A percentile compares a stretch with the other conserved stretches of the same genome.
Conservation (phyloP, 2,113 vertebrate species). For the Cryptomyrus ogoouensis region DNA sequence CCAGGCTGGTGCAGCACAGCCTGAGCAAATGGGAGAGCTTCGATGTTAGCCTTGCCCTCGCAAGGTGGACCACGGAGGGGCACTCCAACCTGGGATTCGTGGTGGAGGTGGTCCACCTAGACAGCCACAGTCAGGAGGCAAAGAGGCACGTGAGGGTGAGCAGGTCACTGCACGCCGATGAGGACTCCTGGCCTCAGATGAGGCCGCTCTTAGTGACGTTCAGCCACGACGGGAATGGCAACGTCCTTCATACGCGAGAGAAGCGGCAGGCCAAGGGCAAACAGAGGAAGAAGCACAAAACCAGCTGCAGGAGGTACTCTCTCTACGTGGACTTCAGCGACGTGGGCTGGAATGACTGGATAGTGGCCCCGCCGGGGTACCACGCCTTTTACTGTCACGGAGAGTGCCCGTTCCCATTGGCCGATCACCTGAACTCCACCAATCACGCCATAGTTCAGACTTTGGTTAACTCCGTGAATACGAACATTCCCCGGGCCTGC, state of each 20-base stretch:
- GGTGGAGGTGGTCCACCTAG: conserved; percentile 87
- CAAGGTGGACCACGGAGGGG: conserved; percentile 82
- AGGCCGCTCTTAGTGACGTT: conserved; percentile 92
- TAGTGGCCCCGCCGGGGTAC: conserved; percentile 94
- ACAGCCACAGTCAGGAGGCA: conserved; percentile 57
- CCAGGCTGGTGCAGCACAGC: conserved; percentile 85
- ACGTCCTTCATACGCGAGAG: conserved; percentile 81
- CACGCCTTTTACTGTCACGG: conserved; percentile 97
- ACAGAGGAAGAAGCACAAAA: conserved; percentile 82
- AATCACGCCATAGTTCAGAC: conserved; percentile 99
- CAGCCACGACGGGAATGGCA: conserved; percentile 87
- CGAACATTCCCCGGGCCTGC: conserved; percentile 95
- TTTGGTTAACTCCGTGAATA: conserved; percentile 96
- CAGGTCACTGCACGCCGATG: conserved; percentile 84
- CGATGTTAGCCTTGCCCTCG: conserved; percentile 87
- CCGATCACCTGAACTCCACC: conserved; percentile 97
- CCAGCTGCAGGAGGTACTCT: conserved; percentile 87
- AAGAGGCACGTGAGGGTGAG: conserved; percentile 88
- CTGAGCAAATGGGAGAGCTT: conserved; percentile 93
- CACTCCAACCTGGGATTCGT: conserved; percentile 85
- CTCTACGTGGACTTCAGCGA: conserved; percentile 98
- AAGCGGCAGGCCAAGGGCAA: conserved; percentile 83
- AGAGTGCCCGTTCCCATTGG: conserved; percentile 93
- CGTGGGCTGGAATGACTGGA: conserved; percentile 99
- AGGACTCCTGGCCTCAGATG: conserved; percentile 82